A percentile compares a stretch with the other conserved stretches of the same genome.
phyloP scores from a whole-genome alignment of 2,888 invertebrate species.

The Lithophane ornitopus region DNA sequence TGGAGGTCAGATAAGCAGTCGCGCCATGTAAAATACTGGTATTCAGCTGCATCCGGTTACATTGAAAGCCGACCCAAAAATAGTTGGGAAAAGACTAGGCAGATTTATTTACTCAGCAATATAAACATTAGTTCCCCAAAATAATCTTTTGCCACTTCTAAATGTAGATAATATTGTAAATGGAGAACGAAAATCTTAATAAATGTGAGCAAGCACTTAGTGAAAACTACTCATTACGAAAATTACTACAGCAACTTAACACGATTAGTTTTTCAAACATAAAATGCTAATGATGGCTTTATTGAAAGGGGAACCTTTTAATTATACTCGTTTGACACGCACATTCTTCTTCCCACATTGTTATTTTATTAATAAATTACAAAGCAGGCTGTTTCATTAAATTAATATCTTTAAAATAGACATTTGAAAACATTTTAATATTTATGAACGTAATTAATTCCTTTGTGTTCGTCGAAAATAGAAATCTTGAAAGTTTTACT shows the following conservation, averaged over 20 bases:
- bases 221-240: not conserved
- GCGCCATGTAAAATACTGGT: no score
- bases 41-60: no score
- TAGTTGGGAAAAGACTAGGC: no score
- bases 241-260: slow-evolving; percentile 27
- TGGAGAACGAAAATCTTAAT: not conserved
- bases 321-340: slow-evolving; percentile 55
- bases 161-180: not conserved
- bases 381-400: not conserved
- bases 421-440: not conserved
- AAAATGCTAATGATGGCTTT: slow-evolving; percentile 24
- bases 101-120: not conserved
- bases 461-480: not conserved
- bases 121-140: not conserved
- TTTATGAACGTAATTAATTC: not conserved
- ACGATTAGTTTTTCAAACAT: slow-evolving; percentile 38
- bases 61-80: no score
- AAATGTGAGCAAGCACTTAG: slow-evolving; percentile 25
- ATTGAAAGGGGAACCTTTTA: slow-evolving; percentile 21
- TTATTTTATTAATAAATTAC: slow-evolving; percentile 17
- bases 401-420: not conserved
- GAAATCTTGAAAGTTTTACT: not conserved
- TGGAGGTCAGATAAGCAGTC: no score
- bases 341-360: slow-evolving; percentile 14
- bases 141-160: not conserved